Evolutionary conservation across 2,888 invertebrate genomes (phyloP), one percentile per base, ranked within the genome.

Genomic region (Nomada ferruginata): DNA sequence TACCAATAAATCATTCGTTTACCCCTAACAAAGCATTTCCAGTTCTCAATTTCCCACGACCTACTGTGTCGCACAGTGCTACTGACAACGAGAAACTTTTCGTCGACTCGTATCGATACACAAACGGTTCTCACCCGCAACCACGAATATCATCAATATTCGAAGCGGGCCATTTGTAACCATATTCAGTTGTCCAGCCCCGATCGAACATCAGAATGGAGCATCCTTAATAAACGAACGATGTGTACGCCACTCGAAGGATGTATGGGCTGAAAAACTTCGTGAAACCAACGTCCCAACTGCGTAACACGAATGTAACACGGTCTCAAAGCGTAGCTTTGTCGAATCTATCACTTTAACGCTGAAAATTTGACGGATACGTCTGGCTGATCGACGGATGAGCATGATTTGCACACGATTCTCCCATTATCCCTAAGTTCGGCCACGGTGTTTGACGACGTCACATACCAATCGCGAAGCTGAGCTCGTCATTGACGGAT

Each of bases 201-300:
- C 15, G 44, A 72, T 53, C 26, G 18, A 64, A 42, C 52, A 42
- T 50, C 50, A n/a, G 26, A 47, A 36, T 36, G 44, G 26, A 44
- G 26, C 63, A 76, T 74, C 69, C 70, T 79, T 85, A 71, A 85
- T 81, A 84, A 86, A 84, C 60, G 77, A 79, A 44, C 61, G 60
- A 76, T 55, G 59, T 55, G 71, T 74, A 36, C 70, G 10, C 20
- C 20, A 29, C 59, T n/a, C 47, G 59, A 18, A n/a, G 50, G 26
- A 53, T 36, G 29, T 42, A 29, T 61, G 53, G 23, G 42, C 59
- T 26, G 73, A 57, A 74, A 72, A 57, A 76, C 61, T 76, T 71
- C 23, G 59, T 74, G 83, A 74, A 86, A 79, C 70, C 74, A 63
- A 53, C 55, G 74, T 69, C 20, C 65, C n/a, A 68, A n/a, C 52